Base-by-base conservation (phyloP, 2,888 invertebrate species). In the Busseola fusca region DNA sequence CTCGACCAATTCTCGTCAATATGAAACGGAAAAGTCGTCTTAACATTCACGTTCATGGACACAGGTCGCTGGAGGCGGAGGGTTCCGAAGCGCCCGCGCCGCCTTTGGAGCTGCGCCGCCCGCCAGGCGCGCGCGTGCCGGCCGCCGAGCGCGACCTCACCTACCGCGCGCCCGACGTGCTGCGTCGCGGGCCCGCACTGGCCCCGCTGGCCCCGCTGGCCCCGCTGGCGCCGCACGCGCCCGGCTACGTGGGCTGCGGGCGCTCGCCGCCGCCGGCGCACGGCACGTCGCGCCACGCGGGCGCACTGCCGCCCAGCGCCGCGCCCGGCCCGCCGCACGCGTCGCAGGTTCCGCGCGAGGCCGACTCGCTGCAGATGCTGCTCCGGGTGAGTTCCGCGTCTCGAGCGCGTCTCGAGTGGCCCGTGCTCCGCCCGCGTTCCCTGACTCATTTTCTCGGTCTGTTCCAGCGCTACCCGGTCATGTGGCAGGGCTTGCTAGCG, bases 401-500 rank as follows among this genome's bases (percentile, higher is more conserved):
- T 0, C 6, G 4, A n/a, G 10, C n/a, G 4, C 10, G 1, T 5
- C 18, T 40, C 40, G 40, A 14, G 3, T 30, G 10, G 42, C 1
- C 10, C 14, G 0, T 18, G 0, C 10, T 0, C 34, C 21, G 3
- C 1, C 34, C 4, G 30, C 25, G 25, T 45, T 45, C 54, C 18
- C 9, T 3, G 27, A 16, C 78, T 78, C 3, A 78, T 42, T 25
- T 9, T n/a, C 10, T 62, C 10, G 10, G 6, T 56, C n/a, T 64
- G 21, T 78, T 81, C 3, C 97, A 99, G 97, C 97, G 98, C 73
- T 99, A 99, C 93, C 99, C 99, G 16, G 98, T 99, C 60, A 98
- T 99, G 98, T 99, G 99, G 99, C 99, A 99, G 95, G 99, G 99
- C 1, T 95, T 98, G 76, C 94, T 99, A 83, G 99, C 98, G 0